Evolutionary conservation across 2,797 vertebrate species (phyloP).

Genomic region (Eulemur coronatus): DNA sequence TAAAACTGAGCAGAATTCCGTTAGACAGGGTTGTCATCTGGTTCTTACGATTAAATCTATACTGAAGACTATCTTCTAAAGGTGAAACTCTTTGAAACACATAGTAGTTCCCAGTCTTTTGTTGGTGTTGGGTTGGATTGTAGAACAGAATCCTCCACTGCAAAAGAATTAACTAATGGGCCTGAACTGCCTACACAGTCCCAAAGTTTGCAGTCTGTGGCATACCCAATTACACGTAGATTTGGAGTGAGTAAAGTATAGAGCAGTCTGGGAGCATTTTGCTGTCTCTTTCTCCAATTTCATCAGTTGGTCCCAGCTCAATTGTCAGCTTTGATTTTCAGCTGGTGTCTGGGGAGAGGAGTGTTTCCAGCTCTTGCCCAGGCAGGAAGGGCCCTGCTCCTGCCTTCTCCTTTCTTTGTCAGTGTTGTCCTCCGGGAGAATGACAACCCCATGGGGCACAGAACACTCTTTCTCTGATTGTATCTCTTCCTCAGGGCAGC

Average conservation of each 20-base stretch:
- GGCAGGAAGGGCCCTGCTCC: background rate
- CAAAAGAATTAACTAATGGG: background rate
- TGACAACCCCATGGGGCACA: background rate
- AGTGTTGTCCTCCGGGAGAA: background rate
- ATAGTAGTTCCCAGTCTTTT: background rate
- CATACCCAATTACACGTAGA: background rate
- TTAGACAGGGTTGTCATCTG: background rate
- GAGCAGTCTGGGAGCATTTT: background rate
- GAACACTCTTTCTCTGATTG: conserved; percentile 25
- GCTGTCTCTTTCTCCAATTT: background rate
- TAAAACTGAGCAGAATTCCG: background rate
- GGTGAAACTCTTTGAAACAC: background rate
- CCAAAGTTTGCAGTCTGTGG: background rate
- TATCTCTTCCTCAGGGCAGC: background rate
- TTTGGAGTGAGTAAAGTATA: background rate
- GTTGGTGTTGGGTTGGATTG: background rate
- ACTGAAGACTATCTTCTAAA: background rate
- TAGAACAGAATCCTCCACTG: background rate
- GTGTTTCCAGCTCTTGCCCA: background rate
- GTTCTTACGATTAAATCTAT: background rate
- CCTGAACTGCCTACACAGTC: background rate
- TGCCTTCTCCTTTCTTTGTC: background rate
- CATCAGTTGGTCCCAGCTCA: background rate
- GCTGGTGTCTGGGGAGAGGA: conserved; percentile 14
- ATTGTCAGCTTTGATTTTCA: conserved; percentile 53